phyloP scores from a whole-genome alignment of 2,888 invertebrate genomes.

The Pollenia griseotomentosa region DNA sequence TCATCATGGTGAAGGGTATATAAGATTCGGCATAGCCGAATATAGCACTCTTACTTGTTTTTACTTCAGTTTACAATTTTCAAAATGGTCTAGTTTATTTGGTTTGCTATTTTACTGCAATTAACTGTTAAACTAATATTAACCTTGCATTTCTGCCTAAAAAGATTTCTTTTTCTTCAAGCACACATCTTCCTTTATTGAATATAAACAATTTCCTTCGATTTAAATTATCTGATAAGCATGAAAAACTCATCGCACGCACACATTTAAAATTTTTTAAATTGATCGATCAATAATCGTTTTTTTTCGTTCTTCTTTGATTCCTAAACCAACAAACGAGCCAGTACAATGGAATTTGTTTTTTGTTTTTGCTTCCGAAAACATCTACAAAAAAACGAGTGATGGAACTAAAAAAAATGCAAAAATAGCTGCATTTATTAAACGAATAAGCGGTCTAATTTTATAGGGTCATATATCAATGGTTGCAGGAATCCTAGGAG shows the following conservation, averaged over 20 bases:
- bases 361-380: not conserved
- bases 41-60: too few relatives aligned
- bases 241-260: slow-evolving; percentile 20
- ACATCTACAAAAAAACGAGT: not conserved
- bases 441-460: slow-evolving; percentile 69
- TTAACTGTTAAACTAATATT: too few relatives aligned
- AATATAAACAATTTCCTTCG: slow-evolving; percentile 30
- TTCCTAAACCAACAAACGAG: not conserved
- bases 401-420: not conserved
- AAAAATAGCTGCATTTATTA: slow-evolving; percentile 57
- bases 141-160: not conserved
- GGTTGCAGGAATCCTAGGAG: slow-evolving; percentile 29
- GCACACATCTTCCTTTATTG: not conserved
- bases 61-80: too few relatives aligned
- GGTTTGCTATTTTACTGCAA: too few relatives aligned
- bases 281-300: slow-evolving; percentile 53
- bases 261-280: slow-evolving; percentile 17
- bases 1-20: too few relatives aligned
- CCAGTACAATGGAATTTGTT: slow-evolving; percentile 22
- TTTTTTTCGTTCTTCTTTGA: not conserved
- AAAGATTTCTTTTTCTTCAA: not conserved
- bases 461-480: slow-evolving; percentile 72
- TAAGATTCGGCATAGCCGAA: too few relatives aligned
- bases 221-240: slow-evolving; percentile 55
- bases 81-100: too few relatives aligned